A percentile compares a stretch with the other conserved stretches of the same genome.
phyloP scores from a whole-genome alignment of 2,113 vertebrate genomes.

The Recurvirostra avosetta region DNA sequence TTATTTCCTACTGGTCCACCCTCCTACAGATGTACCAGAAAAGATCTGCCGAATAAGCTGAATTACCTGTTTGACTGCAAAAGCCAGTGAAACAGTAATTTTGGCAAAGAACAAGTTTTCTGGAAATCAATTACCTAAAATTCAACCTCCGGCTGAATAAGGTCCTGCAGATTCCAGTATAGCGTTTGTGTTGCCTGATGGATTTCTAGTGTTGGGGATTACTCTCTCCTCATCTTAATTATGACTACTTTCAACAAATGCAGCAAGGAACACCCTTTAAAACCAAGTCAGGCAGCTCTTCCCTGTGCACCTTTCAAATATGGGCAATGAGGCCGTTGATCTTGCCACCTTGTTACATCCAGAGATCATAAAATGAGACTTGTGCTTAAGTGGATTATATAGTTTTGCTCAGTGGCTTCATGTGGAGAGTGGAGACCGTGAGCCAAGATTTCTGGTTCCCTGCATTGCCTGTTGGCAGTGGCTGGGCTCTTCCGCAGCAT shows the following conservation, averaged over 20 bases:
- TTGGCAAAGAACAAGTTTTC: constrained; percentile 1
- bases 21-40: not conserved
- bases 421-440: not conserved
- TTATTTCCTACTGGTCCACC: not conserved
- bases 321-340: not conserved
- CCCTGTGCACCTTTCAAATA: not conserved
- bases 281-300: not conserved
- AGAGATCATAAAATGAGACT: constrained; percentile 20
- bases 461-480: constrained; percentile 15
- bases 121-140: constrained; percentile 38
- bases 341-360: not conserved
- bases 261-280: not conserved
- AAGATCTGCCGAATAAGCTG: not conserved
- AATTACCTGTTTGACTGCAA: not conserved
- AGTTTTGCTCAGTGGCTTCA: not conserved
- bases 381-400: constrained; percentile 15
- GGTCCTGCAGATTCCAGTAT: not conserved
- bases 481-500: not conserved
- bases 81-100: not conserved
- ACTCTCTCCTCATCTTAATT: not conserved
- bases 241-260: not conserved
- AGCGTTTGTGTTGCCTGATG: not conserved
- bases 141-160: not conserved
- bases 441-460: constrained; percentile 42
- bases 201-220: not conserved